Percentiles rank a stretch among this genome's conserved stretches.
These are phyloP conservation scores for Eristalinus aeneus DNA, from an alignment of 2,888 invertebrate genomes.

Conservation along the genomic window DNA sequence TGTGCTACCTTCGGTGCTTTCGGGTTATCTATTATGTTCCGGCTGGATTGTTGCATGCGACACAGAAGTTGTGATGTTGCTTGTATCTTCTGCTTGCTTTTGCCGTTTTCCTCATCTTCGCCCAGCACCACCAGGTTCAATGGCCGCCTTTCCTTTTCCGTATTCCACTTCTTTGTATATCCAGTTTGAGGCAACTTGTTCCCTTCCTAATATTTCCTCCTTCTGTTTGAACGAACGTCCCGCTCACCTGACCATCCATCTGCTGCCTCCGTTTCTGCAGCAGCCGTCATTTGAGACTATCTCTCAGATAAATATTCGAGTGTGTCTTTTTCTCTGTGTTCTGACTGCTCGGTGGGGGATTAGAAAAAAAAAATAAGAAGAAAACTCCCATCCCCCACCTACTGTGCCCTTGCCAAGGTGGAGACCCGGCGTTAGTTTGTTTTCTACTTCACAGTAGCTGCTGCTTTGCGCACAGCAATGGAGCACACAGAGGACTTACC, in stretches of 20 bases:
- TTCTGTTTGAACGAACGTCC: background rate
- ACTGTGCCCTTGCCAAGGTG: background rate
- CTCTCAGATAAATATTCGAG: conserved; percentile 63
- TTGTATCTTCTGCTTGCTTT: conserved; percentile 2
- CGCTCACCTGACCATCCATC: background rate
- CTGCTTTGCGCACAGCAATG: background rate
- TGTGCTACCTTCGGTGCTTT: conserved; percentile 16
- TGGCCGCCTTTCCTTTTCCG: conserved; percentile 60
- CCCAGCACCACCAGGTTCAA: conserved; percentile 40
- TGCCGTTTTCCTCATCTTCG: background rate
- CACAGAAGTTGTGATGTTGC: conserved; percentile 63
- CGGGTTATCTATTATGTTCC: conserved; percentile 64
- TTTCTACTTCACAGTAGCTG: background rate
- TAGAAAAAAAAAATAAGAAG: conserved; percentile 1
- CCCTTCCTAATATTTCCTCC: conserved; percentile 40
- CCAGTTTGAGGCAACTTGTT: conserved; percentile 57
- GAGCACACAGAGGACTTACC: background rate
- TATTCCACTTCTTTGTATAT: conserved; percentile 39
- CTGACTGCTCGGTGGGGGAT: background rate
- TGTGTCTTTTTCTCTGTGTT: conserved; percentile 18
- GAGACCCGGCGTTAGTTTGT: background rate
- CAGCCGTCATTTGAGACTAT: conserved; percentile 46
- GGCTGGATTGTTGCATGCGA: conserved; percentile 69
- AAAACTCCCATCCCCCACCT: background rate
- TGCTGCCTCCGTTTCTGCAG: background rate